phyloP scores from a whole-genome alignment of 1,140 invertebrate species.

The Penaeus indicus region DNA sequence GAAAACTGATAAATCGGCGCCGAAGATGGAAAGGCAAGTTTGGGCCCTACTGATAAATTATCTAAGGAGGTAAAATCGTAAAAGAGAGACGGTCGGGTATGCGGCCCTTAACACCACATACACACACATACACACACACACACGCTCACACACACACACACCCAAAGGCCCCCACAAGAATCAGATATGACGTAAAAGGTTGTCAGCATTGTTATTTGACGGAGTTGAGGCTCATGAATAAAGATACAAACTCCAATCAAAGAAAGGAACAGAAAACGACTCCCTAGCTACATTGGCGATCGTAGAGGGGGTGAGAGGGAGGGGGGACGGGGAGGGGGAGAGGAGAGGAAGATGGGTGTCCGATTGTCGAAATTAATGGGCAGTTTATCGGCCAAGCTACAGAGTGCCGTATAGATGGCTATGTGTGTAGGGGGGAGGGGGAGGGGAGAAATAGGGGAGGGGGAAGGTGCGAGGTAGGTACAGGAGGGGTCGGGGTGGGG shows the following conservation, averaged over 20 bases:
- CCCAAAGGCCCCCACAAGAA: slow-evolving; percentile 24
- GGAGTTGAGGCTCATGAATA: slow-evolving; percentile 41
- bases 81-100: background rate
- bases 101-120: slow-evolving; percentile 2
- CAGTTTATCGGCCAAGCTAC: slow-evolving; percentile 28
- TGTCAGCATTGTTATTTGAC: slow-evolving; percentile 57
- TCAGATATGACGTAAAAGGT: slow-evolving; percentile 50
- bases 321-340: background rate
- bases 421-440: slow-evolving; percentile 52
- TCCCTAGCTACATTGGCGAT: slow-evolving; percentile 42
- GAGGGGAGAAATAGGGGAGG: slow-evolving; percentile 54
- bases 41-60: slow-evolving; percentile 40
- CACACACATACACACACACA: too few species aligned
- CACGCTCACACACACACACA: background rate
- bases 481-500: slow-evolving; percentile 56
- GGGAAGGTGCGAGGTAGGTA: slow-evolving; percentile 68
- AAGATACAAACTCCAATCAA: slow-evolving; percentile 41
- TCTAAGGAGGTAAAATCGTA: slow-evolving; percentile 2
- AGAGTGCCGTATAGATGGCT: slow-evolving; percentile 39
- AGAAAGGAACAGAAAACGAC: slow-evolving; percentile 40
- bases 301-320: background rate
- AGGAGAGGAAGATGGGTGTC: background rate
- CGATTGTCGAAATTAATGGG: slow-evolving; percentile 43
- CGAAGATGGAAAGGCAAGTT: background rate
- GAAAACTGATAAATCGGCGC: slow-evolving; percentile 47